Conservation (phyloP, 1,140 invertebrate genomes). For the Cardiocondyla obscurior region DNA sequence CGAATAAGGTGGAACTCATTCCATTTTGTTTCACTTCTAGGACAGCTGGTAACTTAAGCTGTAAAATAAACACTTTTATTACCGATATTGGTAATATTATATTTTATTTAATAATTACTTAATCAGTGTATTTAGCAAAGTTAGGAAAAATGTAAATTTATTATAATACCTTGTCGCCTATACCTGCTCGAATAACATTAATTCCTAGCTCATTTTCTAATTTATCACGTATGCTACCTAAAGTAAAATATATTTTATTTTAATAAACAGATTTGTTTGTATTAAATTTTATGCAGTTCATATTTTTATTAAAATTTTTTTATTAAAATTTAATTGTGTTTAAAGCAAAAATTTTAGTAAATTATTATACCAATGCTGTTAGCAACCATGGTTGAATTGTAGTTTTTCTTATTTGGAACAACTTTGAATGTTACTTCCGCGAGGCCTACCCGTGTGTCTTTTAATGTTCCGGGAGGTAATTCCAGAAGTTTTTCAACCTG, state of each 20-base stretch:
- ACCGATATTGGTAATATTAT: not conserved
- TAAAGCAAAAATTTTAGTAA: conserved; percentile 1
- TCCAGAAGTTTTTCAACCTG: conserved; percentile 86
- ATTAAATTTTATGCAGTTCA: not conserved
- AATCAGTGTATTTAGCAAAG: not conserved
- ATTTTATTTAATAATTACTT: not conserved
- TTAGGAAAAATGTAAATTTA: not conserved
- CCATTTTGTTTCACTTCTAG: conserved; percentile 77
- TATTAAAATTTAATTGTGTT: not conserved
- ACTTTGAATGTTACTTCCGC: conserved; percentile 94
- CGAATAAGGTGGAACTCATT: conserved; percentile 82
- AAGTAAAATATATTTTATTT: conserved; percentile 73
- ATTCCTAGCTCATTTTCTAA: conserved; percentile 86
- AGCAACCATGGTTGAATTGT: conserved; percentile 90
- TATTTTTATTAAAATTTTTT: not conserved
- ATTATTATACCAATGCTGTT: conserved; percentile 87
- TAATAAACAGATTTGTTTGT: not conserved
- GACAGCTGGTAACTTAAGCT: conserved; percentile 85
- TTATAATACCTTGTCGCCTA: conserved; percentile 89
- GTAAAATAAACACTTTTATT: conserved; percentile 42
- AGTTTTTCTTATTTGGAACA: conserved; percentile 86
- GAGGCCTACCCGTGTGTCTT: conserved; percentile 87
- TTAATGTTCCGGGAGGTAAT: conserved; percentile 85
- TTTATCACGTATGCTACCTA: conserved; percentile 86
- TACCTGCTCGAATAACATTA: conserved; percentile 89